Evolutionary conservation across 2,113 vertebrate genomes (phyloP), one percentile per base, ranked within the genome.

Genomic region (Ptyas mucosa): DNA sequence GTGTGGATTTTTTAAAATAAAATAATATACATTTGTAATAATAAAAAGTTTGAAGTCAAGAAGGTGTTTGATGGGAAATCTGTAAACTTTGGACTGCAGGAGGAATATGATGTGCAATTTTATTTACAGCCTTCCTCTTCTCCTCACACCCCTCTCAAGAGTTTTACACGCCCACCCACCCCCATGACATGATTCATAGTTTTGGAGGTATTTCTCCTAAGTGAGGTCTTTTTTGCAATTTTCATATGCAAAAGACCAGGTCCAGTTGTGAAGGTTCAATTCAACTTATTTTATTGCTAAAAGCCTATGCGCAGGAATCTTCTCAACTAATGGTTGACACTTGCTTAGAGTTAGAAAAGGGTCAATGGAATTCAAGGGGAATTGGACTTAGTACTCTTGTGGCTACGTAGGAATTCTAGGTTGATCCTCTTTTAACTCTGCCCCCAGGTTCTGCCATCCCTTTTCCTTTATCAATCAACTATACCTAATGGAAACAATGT

Each of bases 1-100:
- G 92, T 97, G 96, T 97, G 96, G 92, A 94, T 97, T 97, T 97
- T 97, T 97, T 96, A 88, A 95, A 97, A 96, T 97, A 96, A 95
- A 97, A 95, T 95, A 96, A 94, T 96, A 97, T 96, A 94, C 95
- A 93, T 96, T 96, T 95, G 94, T 95, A 95, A 95, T 94, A 96
- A 96, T 94, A 95, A 96, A 95, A 97, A 95, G 94, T 91, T 96
- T 96, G 93, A 94, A 93, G 95, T 97, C 92, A 87, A 94, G 12
- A 52, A 75, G 94, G 46, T 69, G 88, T 0, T 1, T 94, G 69
- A 90, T 92, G 93, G 49, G 52, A 90, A 95, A 90, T 94, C 92
- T 95, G 88, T 93, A 93, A 94, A 58, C 90, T 95, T 94, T 64
- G 46, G 91, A 34, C 92, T 95, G 92, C 93, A 58, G 51, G 90